A percentile compares a stretch with the other conserved stretches of the same genome.
These are phyloP conservation scores for Plecturocebus donacophilus DNA, from an alignment of 2,113 vertebrate species.

Conservation along the genomic window DNA sequence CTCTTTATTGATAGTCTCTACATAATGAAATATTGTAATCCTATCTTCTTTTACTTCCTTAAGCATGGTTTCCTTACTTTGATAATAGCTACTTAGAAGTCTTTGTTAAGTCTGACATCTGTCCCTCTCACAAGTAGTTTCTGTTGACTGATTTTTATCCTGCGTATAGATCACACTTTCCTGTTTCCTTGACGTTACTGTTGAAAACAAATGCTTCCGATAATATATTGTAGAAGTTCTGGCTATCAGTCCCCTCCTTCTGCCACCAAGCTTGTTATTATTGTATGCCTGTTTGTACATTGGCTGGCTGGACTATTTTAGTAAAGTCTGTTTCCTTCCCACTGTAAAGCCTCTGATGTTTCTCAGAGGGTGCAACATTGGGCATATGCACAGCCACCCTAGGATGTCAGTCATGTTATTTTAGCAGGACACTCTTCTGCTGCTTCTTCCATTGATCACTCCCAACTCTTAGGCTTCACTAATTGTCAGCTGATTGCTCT, in stretches of 20 bases:
- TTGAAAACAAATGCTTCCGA: background rate
- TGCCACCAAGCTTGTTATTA: background rate
- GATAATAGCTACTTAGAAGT: background rate
- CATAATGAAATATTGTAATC: background rate
- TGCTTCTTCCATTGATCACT: background rate
- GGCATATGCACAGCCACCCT: background rate
- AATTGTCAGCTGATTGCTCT: background rate
- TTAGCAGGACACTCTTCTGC: background rate
- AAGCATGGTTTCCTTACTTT: background rate
- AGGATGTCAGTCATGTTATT: background rate
- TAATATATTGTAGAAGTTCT: background rate
- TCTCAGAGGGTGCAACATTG: background rate
- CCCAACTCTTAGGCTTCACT: background rate
- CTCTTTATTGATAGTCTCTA: background rate
- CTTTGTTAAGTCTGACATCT: background rate
- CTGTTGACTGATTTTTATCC: background rate
- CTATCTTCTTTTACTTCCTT: background rate
- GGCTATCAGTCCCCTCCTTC: background rate
- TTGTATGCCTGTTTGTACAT: background rate
- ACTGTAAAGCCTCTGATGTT: background rate
- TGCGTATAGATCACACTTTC: background rate
- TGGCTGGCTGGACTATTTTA: background rate
- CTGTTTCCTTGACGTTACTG: background rate
- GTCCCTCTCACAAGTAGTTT: background rate
- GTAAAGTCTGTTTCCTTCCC: background rate